phyloP scores from a whole-genome alignment of 2,888 invertebrate genomes.

The Cosmopolites sordidus region DNA sequence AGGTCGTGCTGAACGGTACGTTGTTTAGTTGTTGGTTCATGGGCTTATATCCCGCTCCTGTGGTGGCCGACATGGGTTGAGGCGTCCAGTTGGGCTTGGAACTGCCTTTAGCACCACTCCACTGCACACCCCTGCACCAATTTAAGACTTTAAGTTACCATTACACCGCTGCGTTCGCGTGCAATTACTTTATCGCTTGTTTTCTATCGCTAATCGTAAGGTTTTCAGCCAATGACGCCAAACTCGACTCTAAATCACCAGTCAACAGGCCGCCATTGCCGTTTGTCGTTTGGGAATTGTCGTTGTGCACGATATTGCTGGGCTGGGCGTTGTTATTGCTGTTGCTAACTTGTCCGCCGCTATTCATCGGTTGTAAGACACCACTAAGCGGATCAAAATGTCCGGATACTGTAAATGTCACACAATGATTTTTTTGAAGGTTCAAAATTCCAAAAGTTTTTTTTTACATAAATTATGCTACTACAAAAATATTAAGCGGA shows the following conservation, averaged over 20 bases:
- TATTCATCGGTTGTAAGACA: constrained; percentile 59
- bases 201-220: constrained; percentile 75
- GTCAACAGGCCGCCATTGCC: constrained; percentile 64
- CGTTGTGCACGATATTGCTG: constrained; percentile 14
- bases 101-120: constrained; percentile 85
- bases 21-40: constrained; percentile 57
- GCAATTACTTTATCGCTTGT: constrained; percentile 70
- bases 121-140: constrained; percentile 72
- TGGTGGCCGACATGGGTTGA: constrained; percentile 85
- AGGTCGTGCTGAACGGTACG: constrained; percentile 40
- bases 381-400: constrained; percentile 73
- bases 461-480: too few species aligned
- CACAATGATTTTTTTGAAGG: too few species aligned
- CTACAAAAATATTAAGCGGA: too few species aligned
- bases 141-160: too few species aligned
- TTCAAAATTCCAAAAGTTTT: too few species aligned
- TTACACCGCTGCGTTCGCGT: too few species aligned
- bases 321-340: constrained; percentile 26
- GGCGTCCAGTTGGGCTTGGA: constrained; percentile 81
- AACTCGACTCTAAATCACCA: constrained; percentile 89
- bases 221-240: constrained; percentile 91
- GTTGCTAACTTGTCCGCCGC: constrained; percentile 32
- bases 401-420: constrained; percentile 38
- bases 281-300: constrained; percentile 38
- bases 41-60: constrained; percentile 80